Conservation (phyloP, 2,888 invertebrate species). For the Mesorhabditis belari region DNA sequence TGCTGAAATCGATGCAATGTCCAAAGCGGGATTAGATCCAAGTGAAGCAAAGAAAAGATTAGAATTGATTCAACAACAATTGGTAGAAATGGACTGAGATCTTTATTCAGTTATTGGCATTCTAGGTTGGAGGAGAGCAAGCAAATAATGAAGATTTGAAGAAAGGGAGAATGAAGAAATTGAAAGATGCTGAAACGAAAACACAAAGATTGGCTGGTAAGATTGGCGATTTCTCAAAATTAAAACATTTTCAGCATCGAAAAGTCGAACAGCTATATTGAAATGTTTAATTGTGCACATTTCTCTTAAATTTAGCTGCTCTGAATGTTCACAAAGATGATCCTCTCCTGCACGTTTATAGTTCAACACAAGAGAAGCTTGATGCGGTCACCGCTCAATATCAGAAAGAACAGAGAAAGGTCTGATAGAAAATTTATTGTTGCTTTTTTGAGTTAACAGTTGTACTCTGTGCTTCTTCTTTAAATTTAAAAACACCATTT, state of each 20-base stretch:
- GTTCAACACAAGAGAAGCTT: conserved; percentile 73
- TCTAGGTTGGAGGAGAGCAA: conserved; percentile 36
- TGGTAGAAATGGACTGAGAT: conserved; percentile 82
- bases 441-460: too few species aligned
- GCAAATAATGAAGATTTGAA: conserved; percentile 68
- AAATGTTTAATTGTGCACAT: too few species aligned
- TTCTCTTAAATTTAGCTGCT: conserved; percentile 38
- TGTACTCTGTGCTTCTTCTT: background rate
- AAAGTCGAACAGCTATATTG: background rate
- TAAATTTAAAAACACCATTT: background rate
- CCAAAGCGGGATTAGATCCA: conserved; percentile 25
- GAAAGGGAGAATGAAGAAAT: conserved; percentile 66
- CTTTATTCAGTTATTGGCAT: background rate
- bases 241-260: conserved; percentile 1
- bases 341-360: conserved; percentile 69
- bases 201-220: conserved; percentile 53
- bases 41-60: conserved; percentile 53
- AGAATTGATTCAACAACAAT: conserved; percentile 66
- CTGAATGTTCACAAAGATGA: conserved; percentile 64
- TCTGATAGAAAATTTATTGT: conserved; percentile 38
- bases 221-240: too few species aligned
- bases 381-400: conserved; percentile 67
- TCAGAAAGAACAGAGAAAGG: conserved; percentile 65
- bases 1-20: conserved; percentile 19
- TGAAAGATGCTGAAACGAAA: conserved; percentile 66